Evolutionary conservation across 2,797 vertebrate genomes (phyloP).

Genomic region (Acipenser oxyrinchus): DNA sequence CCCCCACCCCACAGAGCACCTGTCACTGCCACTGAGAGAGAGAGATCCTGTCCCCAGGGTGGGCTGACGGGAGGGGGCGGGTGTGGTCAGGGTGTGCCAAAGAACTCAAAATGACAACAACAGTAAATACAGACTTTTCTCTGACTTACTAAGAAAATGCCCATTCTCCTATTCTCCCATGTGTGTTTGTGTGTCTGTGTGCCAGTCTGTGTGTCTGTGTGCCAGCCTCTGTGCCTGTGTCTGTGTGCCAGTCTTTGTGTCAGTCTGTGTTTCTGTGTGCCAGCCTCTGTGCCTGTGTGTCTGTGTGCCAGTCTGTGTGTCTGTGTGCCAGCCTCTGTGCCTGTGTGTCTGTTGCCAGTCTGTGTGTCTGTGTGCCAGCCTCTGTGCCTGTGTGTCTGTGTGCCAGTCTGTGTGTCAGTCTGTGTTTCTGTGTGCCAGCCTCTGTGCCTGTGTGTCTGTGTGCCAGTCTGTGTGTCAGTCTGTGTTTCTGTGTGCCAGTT

Average conservation of each 20-base stretch:
- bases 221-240: neutral
- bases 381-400: no score
- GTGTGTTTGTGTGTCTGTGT: no score
- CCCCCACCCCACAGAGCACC: conserved; percentile 7
- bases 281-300: neutral
- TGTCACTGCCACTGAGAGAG: conserved; percentile 21
- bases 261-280: no score
- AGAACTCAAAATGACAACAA: no score
- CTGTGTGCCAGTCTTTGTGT: neutral
- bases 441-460: no score
- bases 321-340: neutral
- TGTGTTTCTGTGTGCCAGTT: no score
- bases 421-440: neutral
- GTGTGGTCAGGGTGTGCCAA: conserved; percentile 2
- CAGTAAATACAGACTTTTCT: no score
- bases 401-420: no score
- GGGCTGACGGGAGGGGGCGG: conserved; percentile 10
- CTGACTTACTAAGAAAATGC: neutral
- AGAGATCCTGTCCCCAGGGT: conserved; percentile 16
- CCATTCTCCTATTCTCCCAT: conserved; percentile 11
- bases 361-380: neutral
- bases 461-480: neutral
- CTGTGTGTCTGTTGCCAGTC: neutral
- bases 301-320: neutral
- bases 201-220: no score